phyloP scores from a whole-genome alignment of 2,888 invertebrate species.

The Plebejus melissa region DNA sequence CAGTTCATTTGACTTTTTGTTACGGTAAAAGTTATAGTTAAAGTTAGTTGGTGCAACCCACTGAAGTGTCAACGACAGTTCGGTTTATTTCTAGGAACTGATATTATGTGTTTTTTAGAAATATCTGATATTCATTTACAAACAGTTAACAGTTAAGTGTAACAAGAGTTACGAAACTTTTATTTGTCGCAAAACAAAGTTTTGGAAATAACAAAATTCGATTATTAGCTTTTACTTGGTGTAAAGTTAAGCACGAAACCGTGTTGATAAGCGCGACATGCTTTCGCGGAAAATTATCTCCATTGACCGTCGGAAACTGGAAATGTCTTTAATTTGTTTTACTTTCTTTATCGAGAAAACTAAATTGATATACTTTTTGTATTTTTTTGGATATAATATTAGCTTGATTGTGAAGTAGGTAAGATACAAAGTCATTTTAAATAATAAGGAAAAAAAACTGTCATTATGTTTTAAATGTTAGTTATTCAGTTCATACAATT shows the following conservation, averaged over 20 bases:
- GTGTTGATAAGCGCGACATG: neutral
- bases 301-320: neutral
- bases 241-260: neutral
- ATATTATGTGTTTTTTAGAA: too few relatives aligned
- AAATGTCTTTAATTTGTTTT: conserved; percentile 8
- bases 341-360: neutral
- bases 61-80: neutral
- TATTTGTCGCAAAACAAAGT: neutral
- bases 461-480: too few relatives aligned
- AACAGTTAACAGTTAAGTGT: neutral
- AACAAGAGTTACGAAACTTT: neutral
- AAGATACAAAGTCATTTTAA: too few relatives aligned
- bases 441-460: too few relatives aligned
- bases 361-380: too few relatives aligned
- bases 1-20: too few relatives aligned
- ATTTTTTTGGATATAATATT: too few relatives aligned
- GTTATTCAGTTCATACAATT: neutral
- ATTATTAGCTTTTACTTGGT: neutral
- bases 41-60: too few relatives aligned
- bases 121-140: neutral
- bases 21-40: too few relatives aligned
- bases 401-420: too few relatives aligned
- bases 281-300: neutral
- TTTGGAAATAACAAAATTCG: neutral
- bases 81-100: too few relatives aligned